Percentiles rank a stretch among this genome's conserved stretches.
Conservation (phyloP, 2,888 invertebrate genomes). For the Leucophenga montana region DNA sequence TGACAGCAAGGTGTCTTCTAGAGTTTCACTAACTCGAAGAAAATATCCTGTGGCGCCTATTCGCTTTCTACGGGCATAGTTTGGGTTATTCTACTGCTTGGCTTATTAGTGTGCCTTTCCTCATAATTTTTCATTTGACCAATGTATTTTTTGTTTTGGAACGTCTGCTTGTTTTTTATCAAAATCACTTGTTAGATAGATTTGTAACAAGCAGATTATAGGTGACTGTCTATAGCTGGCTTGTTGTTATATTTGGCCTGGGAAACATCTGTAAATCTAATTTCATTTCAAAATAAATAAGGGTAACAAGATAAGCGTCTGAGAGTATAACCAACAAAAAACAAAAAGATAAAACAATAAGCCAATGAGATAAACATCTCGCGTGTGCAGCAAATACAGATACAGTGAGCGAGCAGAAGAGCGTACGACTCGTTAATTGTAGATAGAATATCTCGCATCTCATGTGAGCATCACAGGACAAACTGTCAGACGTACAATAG, state of each 20-base stretch:
- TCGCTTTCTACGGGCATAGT: constrained; percentile 12
- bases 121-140: not conserved
- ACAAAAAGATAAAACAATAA: constrained; percentile 18
- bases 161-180: constrained; percentile 63
- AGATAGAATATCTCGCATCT: too few species aligned
- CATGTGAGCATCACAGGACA: too few species aligned
- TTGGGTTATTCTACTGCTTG: not conserved
- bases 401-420: not conserved
- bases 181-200: constrained; percentile 57
- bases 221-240: not conserved
- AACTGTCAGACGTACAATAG: not conserved
- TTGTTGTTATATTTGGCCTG: constrained; percentile 27
- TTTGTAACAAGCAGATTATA: constrained; percentile 33
- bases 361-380: constrained; percentile 39
- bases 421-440: not conserved
- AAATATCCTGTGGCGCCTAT: constrained; percentile 23
- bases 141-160: constrained; percentile 32
- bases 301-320: constrained; percentile 52
- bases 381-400: not conserved
- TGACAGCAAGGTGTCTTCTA: constrained; percentile 41
- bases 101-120: constrained; percentile 13
- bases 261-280: constrained; percentile 69
- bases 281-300: constrained; percentile 63
- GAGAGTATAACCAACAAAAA: constrained; percentile 21
- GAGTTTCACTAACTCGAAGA: constrained; percentile 29